These are phyloP conservation scores for Thecophora atra DNA, from an alignment of 2,888 invertebrate genomes.

Conservation along the genomic window DNA sequence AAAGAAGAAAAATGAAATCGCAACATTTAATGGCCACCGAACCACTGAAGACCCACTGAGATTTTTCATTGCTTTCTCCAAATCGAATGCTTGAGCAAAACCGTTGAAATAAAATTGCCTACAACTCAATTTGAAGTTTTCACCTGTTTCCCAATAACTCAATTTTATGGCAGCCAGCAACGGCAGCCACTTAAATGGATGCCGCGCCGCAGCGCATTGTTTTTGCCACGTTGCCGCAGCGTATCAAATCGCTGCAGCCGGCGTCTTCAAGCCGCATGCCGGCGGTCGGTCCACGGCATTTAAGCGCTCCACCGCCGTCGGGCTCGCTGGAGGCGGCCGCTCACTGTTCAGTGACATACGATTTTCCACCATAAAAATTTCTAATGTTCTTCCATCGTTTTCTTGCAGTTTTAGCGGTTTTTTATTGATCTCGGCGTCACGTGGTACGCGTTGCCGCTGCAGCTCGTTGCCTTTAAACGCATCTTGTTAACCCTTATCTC, in stretches of 20 bases:
- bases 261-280: conserved; percentile 3
- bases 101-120: conserved; percentile 25
- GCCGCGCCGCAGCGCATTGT: conserved; percentile 7
- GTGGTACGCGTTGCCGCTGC: background rate
- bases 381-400: conserved; percentile 11
- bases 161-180: conserved; percentile 32
- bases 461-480: conserved; percentile 20
- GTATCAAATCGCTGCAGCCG: background rate
- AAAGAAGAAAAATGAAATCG: background rate
- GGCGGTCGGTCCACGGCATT: background rate
- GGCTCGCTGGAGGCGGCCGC: background rate
- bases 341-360: conserved; percentile 3
- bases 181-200: conserved; percentile 16
- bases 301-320: background rate
- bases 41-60: background rate
- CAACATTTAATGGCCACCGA: conserved; percentile 12
- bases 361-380: conserved; percentile 25
- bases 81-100: conserved; percentile 17
- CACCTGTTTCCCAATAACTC: conserved; percentile 33
- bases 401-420: background rate
- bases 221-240: background rate
- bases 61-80: conserved; percentile 16
- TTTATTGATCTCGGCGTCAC: background rate
- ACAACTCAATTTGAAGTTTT: conserved; percentile 33
- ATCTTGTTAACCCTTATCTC: conserved; percentile 42